Evolutionary conservation across 1,140 invertebrate species (phyloP), one percentile per base, ranked within the genome.

Genomic region (Parasteatoda tepidariorum): DNA sequence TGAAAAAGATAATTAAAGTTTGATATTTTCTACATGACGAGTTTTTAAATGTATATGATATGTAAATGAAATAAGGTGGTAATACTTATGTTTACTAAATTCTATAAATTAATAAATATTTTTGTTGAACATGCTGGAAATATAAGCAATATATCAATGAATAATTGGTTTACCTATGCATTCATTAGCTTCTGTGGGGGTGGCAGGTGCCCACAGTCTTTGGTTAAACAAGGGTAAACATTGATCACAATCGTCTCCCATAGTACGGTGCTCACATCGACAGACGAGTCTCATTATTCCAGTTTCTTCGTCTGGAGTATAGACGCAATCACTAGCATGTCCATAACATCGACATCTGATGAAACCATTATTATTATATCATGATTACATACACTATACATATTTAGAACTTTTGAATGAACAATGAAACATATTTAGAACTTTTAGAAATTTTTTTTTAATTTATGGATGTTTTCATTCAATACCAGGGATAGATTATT

Each of bases 191-290:
- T 98, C 93, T 34, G 90, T 91, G 0, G 93, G 92, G 2, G 94
- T 95, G 0, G 97, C 97, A 86, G 95, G 91, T 31, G 92, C 92
- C 97, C 98, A 99, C 3, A 97, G 97, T 41, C 93, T 93, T 88
- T 99, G 96, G 87, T 98, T 98, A 90, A 95, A 99, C 88, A 98
- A 96, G 41, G 97, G 95, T 75, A 95, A 89, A 88, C 98, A 99
- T 86, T 94, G 92, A 68, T 96, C 93, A 88, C 98, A 99, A 88
- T 98, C 95, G 0, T 92, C 92, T 71, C 96, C 96, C 15, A 94
- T 94, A 0, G 98, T 99, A 88, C 96, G 95, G 88, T 99, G 98
- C 86, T 98, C 94, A 89, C 98, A 99, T 86, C 93, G 92, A 87
- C 93, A 95, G 26, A 93, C 91, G 55, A 92, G 88, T 18, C 38